These are phyloP conservation scores for Steinernema carpocapsae DNA, from an alignment of 2,888 invertebrate species.

Conservation along the genomic window DNA sequence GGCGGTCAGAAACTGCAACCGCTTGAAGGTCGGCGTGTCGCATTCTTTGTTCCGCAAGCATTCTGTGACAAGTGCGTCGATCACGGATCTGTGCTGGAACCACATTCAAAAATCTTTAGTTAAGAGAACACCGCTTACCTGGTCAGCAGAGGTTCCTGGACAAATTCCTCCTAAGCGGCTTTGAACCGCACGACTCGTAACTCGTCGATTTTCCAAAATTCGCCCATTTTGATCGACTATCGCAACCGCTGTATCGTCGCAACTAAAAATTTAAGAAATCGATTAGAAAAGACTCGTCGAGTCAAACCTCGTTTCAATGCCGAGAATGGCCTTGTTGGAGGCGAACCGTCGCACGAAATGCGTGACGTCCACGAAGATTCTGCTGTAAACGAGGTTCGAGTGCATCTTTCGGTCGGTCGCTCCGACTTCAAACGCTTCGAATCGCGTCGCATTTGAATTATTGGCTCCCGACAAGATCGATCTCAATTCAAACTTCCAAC, in stretches of 20 bases:
- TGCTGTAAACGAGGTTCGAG: too few species aligned
- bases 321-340: constrained; percentile 39
- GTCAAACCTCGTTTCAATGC: constrained; percentile 60
- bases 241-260: constrained; percentile 66
- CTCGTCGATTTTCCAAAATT: constrained; percentile 44
- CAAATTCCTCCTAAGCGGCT: constrained; percentile 55
- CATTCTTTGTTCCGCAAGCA: constrained; percentile 45
- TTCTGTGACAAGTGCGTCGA: constrained; percentile 56
- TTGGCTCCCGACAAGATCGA: too few species aligned
- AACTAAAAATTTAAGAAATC: constrained; percentile 48
- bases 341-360: too few species aligned
- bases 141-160: constrained; percentile 54
- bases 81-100: constrained; percentile 53
- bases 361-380: too few species aligned
- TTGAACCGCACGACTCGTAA: constrained; percentile 48
- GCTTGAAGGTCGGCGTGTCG: constrained; percentile 54
- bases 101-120: neutral
- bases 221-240: constrained; percentile 47
- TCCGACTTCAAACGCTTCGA: too few species aligned
- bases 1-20: constrained; percentile 61
- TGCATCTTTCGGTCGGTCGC: too few species aligned
- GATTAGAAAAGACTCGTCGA: neutral
- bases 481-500: too few species aligned
- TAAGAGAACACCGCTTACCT: constrained; percentile 49
- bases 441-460: too few species aligned